Percentiles rank a stretch among this genome's conserved stretches.
phyloP scores from a whole-genome alignment of 2,113 vertebrate species.

The Tamias sibiricus region DNA sequence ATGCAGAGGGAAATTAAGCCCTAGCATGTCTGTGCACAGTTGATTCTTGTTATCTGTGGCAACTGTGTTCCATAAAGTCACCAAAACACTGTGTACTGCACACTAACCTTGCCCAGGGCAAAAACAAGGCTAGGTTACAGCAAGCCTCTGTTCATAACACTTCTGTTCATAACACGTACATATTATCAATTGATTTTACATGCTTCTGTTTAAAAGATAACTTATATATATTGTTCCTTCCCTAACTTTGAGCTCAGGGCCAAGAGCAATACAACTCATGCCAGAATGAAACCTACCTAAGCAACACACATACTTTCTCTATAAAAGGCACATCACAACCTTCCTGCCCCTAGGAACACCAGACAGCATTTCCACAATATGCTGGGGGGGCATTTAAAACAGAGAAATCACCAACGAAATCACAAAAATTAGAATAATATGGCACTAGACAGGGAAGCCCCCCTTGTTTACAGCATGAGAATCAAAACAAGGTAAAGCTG shows the following conservation, averaged over 20 bases:
- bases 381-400: neutral
- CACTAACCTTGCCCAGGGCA: neutral
- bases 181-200: neutral
- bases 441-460: neutral
- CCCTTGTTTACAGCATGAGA: neutral
- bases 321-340: neutral
- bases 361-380: neutral
- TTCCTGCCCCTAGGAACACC: neutral
- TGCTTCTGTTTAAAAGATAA: neutral
- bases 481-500: neutral
- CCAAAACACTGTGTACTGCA: neutral
- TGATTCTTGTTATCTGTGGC: fast-evolving
- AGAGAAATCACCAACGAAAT: neutral
- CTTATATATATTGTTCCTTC: neutral
- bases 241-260: neutral
- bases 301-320: neutral
- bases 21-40: fast-evolving
- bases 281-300: neutral
- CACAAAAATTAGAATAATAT: neutral
- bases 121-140: neutral
- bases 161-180: neutral
- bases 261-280: neutral
- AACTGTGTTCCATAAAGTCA: neutral
- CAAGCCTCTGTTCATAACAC: neutral
- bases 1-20: neutral